Evolutionary conservation across 53 echinoderm and acorn worm genomes (phyloP).

Genomic region (Echinometra lucunter): DNA sequence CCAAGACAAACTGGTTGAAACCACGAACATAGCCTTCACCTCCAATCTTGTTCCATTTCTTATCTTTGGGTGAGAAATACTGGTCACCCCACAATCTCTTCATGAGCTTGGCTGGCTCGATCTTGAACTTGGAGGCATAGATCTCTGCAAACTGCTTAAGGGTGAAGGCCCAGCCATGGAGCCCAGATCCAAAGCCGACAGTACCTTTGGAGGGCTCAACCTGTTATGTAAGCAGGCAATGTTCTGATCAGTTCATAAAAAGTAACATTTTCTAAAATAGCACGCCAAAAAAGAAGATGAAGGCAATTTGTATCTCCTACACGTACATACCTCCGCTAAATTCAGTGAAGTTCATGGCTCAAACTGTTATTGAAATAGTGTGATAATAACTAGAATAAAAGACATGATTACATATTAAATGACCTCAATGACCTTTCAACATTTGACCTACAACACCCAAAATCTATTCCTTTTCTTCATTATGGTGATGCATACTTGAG

Average conservation of each 20-base stretch:
- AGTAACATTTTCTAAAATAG: not conserved
- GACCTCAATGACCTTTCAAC: no score
- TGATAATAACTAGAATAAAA: no score
- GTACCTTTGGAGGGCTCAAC: conserved; percentile 85
- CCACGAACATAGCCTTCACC: conserved; percentile 85
- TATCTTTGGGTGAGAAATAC: conserved; percentile 82
- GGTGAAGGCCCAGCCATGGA: conserved; percentile 99
- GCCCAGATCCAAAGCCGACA: conserved; percentile 97
- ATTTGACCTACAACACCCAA: no score
- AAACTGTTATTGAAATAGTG: no score
- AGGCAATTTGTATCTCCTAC: no score
- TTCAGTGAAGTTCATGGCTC: no score
- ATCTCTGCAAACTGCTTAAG: conserved; percentile 99
- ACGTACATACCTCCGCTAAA: no score
- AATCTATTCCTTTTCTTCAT: no score
- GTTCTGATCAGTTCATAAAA: not conserved
- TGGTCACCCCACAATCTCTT: conserved; percentile 96
- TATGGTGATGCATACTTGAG: no score
- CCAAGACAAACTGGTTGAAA: conserved; percentile 94
- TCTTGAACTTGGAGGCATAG: conserved; percentile 90
- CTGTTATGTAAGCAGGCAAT: conserved; percentile 54
- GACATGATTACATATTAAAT: no score
- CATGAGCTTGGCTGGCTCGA: conserved; percentile 95
- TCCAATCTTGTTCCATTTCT: conserved; percentile 90
- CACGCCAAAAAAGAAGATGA: no score